phyloP scores from a whole-genome alignment of 1,140 invertebrate species.

The Pogonomyrmex californicus region DNA sequence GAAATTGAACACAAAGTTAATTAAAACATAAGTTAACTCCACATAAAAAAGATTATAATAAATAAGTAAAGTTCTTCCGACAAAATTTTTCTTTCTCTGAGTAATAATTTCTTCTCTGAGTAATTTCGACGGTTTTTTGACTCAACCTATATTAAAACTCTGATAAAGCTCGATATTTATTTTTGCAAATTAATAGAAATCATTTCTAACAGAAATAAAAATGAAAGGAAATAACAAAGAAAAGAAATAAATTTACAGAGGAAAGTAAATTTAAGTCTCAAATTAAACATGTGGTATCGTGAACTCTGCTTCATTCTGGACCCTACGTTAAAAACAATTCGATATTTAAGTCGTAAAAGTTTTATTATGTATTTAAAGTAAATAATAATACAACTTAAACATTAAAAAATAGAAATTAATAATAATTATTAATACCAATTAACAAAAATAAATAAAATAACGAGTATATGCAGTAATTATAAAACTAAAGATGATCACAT shows the following conservation, averaged over 20 bases:
- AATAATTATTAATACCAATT: background rate
- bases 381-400: slow-evolving; percentile 18
- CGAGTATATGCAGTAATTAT: background rate
- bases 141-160: slow-evolving; percentile 49
- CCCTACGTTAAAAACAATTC: slow-evolving; percentile 45
- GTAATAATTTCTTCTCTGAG: background rate
- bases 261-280: slow-evolving; percentile 51
- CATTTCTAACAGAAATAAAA: background rate
- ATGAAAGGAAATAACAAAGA: slow-evolving; percentile 1
- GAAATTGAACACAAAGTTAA: background rate
- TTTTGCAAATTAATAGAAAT: background rate
- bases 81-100: no score
- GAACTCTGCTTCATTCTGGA: slow-evolving; percentile 72
- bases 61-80: background rate
- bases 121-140: slow-evolving; percentile 58
- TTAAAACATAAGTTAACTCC: background rate
- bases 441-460: background rate
- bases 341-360: background rate
- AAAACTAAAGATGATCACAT: background rate
- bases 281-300: slow-evolving; percentile 47
- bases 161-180: slow-evolving; percentile 26
- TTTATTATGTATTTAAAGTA: background rate
- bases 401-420: background rate
- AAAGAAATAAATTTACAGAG: slow-evolving; percentile 15
- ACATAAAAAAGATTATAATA: background rate